Evolutionary conservation across 1,140 invertebrate species (phyloP).

Genomic region (Archivesica marissinica): DNA sequence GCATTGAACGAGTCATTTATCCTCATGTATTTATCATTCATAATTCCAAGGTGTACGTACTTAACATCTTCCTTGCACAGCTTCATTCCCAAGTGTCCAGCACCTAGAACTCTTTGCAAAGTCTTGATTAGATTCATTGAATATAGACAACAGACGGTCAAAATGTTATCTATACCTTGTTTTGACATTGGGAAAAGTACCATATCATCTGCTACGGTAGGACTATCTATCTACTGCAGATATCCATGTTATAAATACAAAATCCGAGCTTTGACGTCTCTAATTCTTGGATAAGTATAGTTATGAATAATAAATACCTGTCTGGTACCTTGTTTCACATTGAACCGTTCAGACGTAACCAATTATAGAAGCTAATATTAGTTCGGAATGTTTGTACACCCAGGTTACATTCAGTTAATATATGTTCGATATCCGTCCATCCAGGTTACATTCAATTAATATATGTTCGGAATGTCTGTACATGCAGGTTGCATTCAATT

Average conservation of each 20-base stretch:
- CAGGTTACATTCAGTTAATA: neutral
- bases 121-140: neutral
- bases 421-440: too few species aligned
- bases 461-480: too few species aligned
- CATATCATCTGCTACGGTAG: constrained; percentile 43
- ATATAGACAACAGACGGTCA: neutral
- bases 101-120: too few species aligned
- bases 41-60: neutral
- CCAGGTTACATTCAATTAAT: neutral
- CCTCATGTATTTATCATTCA: neutral
- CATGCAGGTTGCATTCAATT: too few species aligned
- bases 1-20: neutral
- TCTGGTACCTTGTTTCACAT: constrained; percentile 13
- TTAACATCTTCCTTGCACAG: neutral
- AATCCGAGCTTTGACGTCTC: neutral
- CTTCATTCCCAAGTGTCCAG: neutral
- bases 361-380: too few species aligned
- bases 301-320: constrained; percentile 7
- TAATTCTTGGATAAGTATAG: neutral
- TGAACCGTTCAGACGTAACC: too few species aligned
- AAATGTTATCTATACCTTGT: neutral
- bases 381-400: too few species aligned
- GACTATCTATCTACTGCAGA: too few species aligned
- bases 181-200: neutral
- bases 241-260: neutral